Evolutionary conservation across 92 coral and sea anemone genomes (phyloP), one percentile per base, ranked within the genome.

Genomic region (Parazoanthus atlanticus): DNA sequence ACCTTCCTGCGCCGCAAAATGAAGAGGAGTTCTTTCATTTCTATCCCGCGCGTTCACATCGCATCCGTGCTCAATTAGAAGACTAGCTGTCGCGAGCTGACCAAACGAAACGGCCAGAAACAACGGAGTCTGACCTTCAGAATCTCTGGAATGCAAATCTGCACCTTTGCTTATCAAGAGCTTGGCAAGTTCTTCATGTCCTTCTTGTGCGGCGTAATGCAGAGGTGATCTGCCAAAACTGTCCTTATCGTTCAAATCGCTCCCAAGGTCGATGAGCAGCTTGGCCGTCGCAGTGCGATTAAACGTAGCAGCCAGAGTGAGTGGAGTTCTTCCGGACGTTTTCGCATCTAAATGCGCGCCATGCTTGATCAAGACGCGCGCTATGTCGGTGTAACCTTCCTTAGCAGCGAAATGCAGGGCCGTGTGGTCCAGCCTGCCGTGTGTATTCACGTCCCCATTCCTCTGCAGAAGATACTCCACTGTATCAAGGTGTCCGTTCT

Each of bases 131-230:
- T 94, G 98, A 33, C 94, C 93, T 66, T 94, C 95, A 3, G 92
- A 85, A 75, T 94, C 98, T 70, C 90, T 89, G 65, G 86, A 92
- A 65, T 94, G 95, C 80, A 86, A 86, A 86, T 91, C 89, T 13
- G 93, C 91, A 28, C 98, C 95, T 74, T 93, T 86, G 17, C 56
- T 89, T 10, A 89, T 86, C 36, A 94, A 80, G 23, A 93, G 82
- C 87, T 90, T 88, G 49, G 90, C 90, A 91, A 94, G 93, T 23
- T 92, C 91, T 33, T 85, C 89, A 80, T 88, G 92, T 23, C 98
- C 98, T 89, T 94, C 96, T 70, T 93, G 98, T 13, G 98, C 95
- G 17, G 92, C 95, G 75, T 94, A 94, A 81, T 94, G 98, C 26
- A 93, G 69, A 79, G 98, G 93, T 47, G 98, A 93, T 87, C 98